Base-by-base conservation (phyloP, 2,113 vertebrate genomes). In the Anser brachyrhynchus region DNA sequence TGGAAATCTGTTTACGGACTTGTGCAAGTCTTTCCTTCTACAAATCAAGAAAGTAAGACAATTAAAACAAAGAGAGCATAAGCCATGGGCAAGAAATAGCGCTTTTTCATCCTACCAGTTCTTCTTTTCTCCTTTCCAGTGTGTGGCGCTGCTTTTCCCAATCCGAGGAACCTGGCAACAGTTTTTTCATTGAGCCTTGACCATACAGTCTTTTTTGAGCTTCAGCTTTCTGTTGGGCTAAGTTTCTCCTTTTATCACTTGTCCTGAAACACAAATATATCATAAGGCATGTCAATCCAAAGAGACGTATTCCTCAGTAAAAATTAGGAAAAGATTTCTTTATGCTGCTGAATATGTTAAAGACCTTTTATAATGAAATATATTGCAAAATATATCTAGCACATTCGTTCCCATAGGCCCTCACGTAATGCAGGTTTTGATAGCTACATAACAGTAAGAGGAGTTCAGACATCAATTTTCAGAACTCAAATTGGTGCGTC, bases 221-320 rank as follows among this genome's bases (percentile, higher is more conserved):
- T 91, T 99, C 99, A 2, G 99, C 99, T 97, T 99, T 99, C 95
- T 99, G 99, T 95, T 99, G 99, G 43, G 99, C 99, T 97, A 99
- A 98, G 97, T 99, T 99, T 92, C 97, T 99, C 82, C 99, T 99
- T 98, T 99, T 99, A 98, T 99, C 99, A 18, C 99, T 99, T 70
- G 99, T 98, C 97, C 99, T 99, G 96, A 86, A 98, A 95, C 31
- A 87, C 16, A 92, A 71, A 93, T 72, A 93, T 67, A 90, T 90
- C 10, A 49, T 83, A 58, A 73, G 29, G 61, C 66, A 57, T 44
- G 55, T 94, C 84, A 92, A 31, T 72, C 75, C 52, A 71, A 75
- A 73, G 31, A 54, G 70, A 41, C 28, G 13, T 35, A 28, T 67
- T 21, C 23, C 52, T 67, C 16, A n/a, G 22, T 20, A 26, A 35